These are phyloP conservation scores for Schlechtendalia chinensis DNA, from an alignment of 1,140 invertebrate genomes.

Conservation along the genomic window DNA sequence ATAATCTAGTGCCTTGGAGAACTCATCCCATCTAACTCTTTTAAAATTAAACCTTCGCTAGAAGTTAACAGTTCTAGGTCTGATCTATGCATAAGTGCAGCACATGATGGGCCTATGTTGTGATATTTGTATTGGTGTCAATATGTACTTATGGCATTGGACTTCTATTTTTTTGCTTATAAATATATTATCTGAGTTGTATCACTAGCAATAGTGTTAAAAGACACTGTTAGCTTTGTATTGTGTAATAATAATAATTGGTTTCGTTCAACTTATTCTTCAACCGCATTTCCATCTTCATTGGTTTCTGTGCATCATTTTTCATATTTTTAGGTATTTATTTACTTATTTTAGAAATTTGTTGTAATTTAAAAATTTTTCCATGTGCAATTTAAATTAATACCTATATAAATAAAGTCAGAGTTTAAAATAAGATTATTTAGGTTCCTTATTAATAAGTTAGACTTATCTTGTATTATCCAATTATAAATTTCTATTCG, in stretches of 20 bases:
- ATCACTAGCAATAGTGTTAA: neutral
- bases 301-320: neutral
- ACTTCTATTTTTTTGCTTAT: constrained; percentile 21
- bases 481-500: too few relatives aligned
- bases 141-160: neutral
- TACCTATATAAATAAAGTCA: too few relatives aligned
- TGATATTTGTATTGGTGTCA: constrained; percentile 19
- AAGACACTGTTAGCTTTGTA: neutral
- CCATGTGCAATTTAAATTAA: too few relatives aligned
- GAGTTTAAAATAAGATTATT: too few relatives aligned
- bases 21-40: neutral
- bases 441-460: too few relatives aligned
- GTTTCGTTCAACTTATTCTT: constrained; percentile 2
- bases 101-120: constrained; percentile 45
- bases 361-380: too few relatives aligned
- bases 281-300: neutral
- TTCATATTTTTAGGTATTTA: too few relatives aligned
- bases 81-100: neutral
- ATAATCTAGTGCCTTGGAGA: constrained; percentile 13
- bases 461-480: too few relatives aligned
- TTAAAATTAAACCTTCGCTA: constrained; percentile 45
- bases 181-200: constrained; percentile 38
- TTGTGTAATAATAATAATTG: constrained; percentile 5
- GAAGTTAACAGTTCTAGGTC: constrained; percentile 15
- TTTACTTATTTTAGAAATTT: too few relatives aligned